Conservation (phyloP, 2,888 invertebrate species). For the Ophion obscuratus region DNA sequence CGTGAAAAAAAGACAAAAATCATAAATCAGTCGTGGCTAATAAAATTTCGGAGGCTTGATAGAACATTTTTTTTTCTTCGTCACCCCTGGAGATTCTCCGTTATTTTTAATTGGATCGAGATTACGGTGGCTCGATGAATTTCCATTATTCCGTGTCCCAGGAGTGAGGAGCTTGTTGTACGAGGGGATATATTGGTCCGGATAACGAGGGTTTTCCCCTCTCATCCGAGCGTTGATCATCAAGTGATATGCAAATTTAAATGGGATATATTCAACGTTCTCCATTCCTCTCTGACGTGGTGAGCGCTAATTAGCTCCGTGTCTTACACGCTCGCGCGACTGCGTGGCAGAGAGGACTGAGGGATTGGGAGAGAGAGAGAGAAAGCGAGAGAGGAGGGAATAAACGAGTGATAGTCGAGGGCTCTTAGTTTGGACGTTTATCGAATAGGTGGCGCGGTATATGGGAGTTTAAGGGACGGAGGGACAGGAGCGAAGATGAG, state of each 20-base stretch:
- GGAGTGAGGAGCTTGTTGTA: slow-evolving; percentile 31
- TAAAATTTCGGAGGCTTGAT: not conserved
- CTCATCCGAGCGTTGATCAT: slow-evolving; percentile 42
- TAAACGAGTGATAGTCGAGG: slow-evolving; percentile 22
- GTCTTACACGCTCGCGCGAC: slow-evolving; percentile 67
- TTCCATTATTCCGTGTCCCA: slow-evolving; percentile 42
- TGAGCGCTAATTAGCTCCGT: slow-evolving; percentile 73
- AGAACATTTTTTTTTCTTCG: not conserved
- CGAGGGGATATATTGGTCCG: slow-evolving; percentile 47
- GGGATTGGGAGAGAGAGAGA: not conserved
- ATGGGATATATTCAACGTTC: slow-evolving; percentile 56
- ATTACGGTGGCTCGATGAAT: slow-evolving; percentile 37
- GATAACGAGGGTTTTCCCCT: slow-evolving; percentile 44
- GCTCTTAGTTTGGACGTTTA: slow-evolving; percentile 13
- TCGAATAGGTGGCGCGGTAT: slow-evolving; percentile 38
- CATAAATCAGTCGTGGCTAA: not conserved
- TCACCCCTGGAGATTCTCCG: not conserved
- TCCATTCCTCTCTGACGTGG: slow-evolving; percentile 55
- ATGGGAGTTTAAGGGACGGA: not conserved
- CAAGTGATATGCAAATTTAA: slow-evolving; percentile 71
- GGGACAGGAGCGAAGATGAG: slow-evolving; percentile 11
- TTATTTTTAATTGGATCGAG: slow-evolving; percentile 32
- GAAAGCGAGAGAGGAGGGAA: not conserved
- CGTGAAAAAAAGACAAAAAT: not conserved
- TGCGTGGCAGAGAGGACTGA: slow-evolving; percentile 38